phyloP scores from a whole-genome alignment of 2,797 vertebrate species.

The Lophius americanus region DNA sequence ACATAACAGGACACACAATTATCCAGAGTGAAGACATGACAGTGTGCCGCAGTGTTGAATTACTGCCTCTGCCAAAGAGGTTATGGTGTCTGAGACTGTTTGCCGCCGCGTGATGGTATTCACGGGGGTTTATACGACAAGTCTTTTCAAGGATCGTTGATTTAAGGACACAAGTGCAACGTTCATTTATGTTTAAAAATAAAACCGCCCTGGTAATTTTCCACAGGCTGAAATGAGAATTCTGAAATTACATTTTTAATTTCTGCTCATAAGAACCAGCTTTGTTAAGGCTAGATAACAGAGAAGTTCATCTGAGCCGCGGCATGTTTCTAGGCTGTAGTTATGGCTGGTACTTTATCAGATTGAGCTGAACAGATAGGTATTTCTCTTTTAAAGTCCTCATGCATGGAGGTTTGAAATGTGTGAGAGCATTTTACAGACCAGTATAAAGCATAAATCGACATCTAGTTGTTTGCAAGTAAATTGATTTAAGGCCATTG shows the following conservation, averaged over 20 bases:
- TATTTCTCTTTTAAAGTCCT: not conserved
- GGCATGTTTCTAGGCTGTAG: not conserved
- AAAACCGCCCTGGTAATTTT: not conserved
- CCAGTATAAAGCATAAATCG: too few species aligned
- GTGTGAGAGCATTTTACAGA: too few species aligned
- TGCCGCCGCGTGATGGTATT: constrained; percentile 49
- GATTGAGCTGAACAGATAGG: not conserved
- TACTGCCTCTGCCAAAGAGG: constrained; percentile 5
- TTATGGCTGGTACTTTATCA: not conserved
- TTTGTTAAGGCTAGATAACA: not conserved
- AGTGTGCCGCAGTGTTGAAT: constrained; percentile 41
- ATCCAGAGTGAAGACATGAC: constrained; percentile 55
- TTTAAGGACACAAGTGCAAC: constrained; percentile 36
- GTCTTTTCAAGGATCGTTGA: constrained; percentile 51
- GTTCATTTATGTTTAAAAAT: constrained; percentile 17
- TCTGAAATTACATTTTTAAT: constrained; percentile 15
- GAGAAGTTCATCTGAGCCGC: not conserved
- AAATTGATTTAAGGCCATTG: too few species aligned
- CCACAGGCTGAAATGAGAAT: constrained; percentile 15
- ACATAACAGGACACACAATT: constrained; percentile 40
- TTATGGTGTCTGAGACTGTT: constrained; percentile 47
- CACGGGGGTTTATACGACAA: constrained; percentile 38
- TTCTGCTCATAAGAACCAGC: not conserved
- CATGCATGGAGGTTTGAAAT: too few species aligned
- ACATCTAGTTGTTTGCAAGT: too few species aligned